Conservation (phyloP, 1,140 invertebrate genomes). For the Hylyphantes graminicola region DNA sequence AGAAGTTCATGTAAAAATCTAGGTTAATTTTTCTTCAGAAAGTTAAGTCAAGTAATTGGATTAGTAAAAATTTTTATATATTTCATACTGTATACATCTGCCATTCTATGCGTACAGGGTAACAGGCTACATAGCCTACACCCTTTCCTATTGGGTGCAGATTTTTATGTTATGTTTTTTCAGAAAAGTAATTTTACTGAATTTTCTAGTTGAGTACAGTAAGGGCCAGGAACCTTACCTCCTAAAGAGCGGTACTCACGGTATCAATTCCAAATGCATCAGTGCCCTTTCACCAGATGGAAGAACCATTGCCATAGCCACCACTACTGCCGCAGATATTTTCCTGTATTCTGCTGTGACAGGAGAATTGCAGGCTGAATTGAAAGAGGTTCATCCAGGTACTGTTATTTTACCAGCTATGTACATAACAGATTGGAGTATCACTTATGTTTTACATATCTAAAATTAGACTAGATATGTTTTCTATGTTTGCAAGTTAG, state of each 20-base stretch:
- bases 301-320: constrained; percentile 78
- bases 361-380: constrained; percentile 74
- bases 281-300: constrained; percentile 82
- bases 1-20: too few species aligned
- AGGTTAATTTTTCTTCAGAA: too few species aligned
- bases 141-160: too few species aligned
- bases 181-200: background rate
- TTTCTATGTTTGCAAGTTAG: too few species aligned
- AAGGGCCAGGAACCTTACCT: constrained; percentile 82
- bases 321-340: constrained; percentile 71
- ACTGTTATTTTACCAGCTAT: constrained; percentile 64
- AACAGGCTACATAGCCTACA: too few species aligned
- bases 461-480: too few species aligned
- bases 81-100: too few species aligned
- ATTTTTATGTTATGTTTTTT: background rate
- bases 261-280: constrained; percentile 59
- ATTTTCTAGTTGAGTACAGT: constrained; percentile 79
- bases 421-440: background rate
- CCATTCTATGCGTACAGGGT: too few species aligned
- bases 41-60: too few species aligned
- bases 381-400: constrained; percentile 75
- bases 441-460: background rate
- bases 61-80: too few species aligned
- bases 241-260: constrained; percentile 73
- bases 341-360: constrained; percentile 78